Base-by-base conservation (phyloP, 2,797 vertebrate genomes). In the Schizopygopsis malacanthus region DNA sequence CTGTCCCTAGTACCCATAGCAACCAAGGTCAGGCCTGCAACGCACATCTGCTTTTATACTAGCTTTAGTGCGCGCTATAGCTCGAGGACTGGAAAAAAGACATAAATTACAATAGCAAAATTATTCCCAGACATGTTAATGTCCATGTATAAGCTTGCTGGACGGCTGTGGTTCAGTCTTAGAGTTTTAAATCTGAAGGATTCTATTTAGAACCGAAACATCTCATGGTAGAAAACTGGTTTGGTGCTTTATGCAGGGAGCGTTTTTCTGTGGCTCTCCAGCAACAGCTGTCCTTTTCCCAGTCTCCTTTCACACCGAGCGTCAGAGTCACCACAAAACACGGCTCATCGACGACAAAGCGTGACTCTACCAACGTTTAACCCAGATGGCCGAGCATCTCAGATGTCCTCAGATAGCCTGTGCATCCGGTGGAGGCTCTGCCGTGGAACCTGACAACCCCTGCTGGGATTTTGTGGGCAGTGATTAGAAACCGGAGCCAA, bases 1-100 rank as follows among this genome's bases (percentile, higher is more conserved):
- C 90, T 88, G 90, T 88, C 90, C 89, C 89, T 86, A 85, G 90
- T 92, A 91, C 84, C 90, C 92, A 88, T 73, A 83, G 93, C 91
- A 92, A 63, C 92, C 92, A 93, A 94, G 92, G 94, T 91, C 93
- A 93, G 93, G 89, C 90, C 92, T 87, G 90, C 87, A 89, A 90
- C 80, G 78, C 89, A 90, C 92, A 87, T 88, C 88, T 90, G 88
- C 89, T 88, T 90, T 89, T 86, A 83, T 82, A 84, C 79, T 45
- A 79, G 89, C 85, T 87, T 87, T 85, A 61, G 79, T 76, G 73
- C 37, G 43, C 22, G 28, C 76, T 86, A 20, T 81, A 70, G 87
- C 87, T 71, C 6, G 39, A 82, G 71, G 84, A 85, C 79, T 86
- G 67, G 25, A 54, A 76, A 79, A 76, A 79, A 69, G 0, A 76